These are phyloP conservation scores for Epinephelus fuscoguttatus DNA, from an alignment of 2,113 vertebrate genomes.

Conservation along the genomic window DNA sequence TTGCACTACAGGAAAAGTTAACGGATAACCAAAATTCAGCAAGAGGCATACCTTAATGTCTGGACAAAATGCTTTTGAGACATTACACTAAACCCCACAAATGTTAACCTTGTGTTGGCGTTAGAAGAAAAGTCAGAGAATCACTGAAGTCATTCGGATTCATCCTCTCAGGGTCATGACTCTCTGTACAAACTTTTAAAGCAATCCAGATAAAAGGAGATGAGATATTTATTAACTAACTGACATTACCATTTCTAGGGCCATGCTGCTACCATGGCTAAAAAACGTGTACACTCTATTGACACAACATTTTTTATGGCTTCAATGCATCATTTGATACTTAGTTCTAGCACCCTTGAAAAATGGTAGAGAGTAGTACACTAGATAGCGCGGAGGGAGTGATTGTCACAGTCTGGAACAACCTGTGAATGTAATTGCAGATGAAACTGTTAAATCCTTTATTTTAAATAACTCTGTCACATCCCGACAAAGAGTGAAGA, in stretches of 20 bases:
- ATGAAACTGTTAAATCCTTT: neutral
- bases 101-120: too few species aligned
- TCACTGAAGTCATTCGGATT: too few species aligned
- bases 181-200: neutral
- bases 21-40: too few species aligned
- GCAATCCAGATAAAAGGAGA: neutral
- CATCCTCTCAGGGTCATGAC: neutral
- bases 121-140: too few species aligned
- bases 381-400: neutral
- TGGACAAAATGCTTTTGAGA: too few species aligned
- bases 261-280: neutral
- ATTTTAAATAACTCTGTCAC: neutral
- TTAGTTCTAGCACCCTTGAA: neutral
- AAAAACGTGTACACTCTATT: neutral
- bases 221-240: neutral
- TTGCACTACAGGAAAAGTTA: too few species aligned
- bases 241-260: neutral
- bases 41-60: too few species aligned
- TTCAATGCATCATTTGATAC: neutral
- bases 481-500: neutral
- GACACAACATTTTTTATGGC: neutral
- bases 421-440: neutral
- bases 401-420: neutral
- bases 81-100: too few species aligned
- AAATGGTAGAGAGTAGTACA: neutral